phyloP scores from a whole-genome alignment of 2,888 invertebrate species.

The Cantharis nigra region DNA sequence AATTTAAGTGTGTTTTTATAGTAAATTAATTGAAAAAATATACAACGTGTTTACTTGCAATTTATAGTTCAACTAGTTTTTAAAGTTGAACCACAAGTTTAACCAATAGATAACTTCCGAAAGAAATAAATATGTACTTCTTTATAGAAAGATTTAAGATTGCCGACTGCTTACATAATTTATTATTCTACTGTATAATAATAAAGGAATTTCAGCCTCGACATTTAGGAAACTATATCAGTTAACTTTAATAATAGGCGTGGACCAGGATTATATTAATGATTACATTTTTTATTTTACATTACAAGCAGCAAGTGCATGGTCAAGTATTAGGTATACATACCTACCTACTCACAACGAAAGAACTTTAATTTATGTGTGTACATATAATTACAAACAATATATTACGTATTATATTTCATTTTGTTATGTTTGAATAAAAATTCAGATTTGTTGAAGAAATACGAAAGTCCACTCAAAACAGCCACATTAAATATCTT shows the following conservation, averaged over 20 bases:
- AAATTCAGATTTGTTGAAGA: neutral
- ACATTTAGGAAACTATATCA: neutral
- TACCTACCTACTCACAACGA: neutral
- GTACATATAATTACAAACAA: neutral
- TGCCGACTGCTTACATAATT: neutral
- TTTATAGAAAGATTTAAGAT: neutral
- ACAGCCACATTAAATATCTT: neutral
- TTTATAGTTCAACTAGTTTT: neutral
- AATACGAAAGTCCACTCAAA: neutral
- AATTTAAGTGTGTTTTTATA: neutral
- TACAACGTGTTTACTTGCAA: neutral
- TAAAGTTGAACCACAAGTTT: neutral
- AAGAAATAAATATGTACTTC: neutral
- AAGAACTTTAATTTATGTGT: neutral
- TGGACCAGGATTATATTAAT: neutral
- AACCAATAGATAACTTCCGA: neutral
- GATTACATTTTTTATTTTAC: neutral
- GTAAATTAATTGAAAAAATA: neutral
- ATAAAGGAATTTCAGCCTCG: neutral
- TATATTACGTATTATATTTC: neutral
- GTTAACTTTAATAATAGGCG: neutral
- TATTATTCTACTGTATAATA: neutral
- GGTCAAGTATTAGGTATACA: neutral
- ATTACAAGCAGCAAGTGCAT: neutral
- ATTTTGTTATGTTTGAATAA: neutral